Conservation (phyloP, 2,888 invertebrate species). For the Acronicta leporina region DNA sequence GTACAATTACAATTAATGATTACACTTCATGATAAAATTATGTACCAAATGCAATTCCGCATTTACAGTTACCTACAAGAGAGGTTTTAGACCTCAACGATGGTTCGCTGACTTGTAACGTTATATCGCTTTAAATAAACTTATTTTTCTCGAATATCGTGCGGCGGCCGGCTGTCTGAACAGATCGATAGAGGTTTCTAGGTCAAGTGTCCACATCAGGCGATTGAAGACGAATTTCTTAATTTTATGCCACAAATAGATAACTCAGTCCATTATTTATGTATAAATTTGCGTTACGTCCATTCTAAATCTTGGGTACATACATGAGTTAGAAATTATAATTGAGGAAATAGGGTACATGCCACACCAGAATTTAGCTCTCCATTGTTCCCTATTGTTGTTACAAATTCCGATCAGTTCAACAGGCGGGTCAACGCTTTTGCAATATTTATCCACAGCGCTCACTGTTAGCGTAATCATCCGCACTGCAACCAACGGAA, state of each 20-base stretch:
- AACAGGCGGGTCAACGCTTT: constrained; percentile 62
- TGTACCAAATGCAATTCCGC: constrained; percentile 46
- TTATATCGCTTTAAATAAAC: constrained; percentile 53
- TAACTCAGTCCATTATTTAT: constrained; percentile 14
- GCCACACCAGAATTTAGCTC: constrained; percentile 46
- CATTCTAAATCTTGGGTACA: too few species aligned
- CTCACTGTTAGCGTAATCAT: constrained; percentile 71
- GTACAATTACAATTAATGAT: constrained; percentile 35
- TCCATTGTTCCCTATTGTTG: constrained; percentile 71
- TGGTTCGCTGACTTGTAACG: constrained; percentile 58
- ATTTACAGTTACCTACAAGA: constrained; percentile 52
- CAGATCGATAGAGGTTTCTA: constrained; percentile 64
- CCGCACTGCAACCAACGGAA: constrained; percentile 69
- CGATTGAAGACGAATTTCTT: constrained; percentile 48
- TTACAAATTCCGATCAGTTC: constrained; percentile 62
- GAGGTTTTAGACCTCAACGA: constrained; percentile 53
- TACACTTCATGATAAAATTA: constrained; percentile 40
- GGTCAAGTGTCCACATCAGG: constrained; percentile 63
- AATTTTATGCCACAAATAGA: constrained; percentile 16
- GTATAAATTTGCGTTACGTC: constrained; percentile 6
- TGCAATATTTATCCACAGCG: constrained; percentile 73
- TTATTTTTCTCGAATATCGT: constrained; percentile 59
- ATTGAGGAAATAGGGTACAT: constrained; percentile 44
- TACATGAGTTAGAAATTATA: constrained; percentile 27
- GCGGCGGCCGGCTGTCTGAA: constrained; percentile 58